Percentiles rank a stretch among this genome's conserved stretches.
These are phyloP conservation scores for Podarcis cretensis DNA, from an alignment of 2,113 vertebrate genomes.

Conservation along the genomic window DNA sequence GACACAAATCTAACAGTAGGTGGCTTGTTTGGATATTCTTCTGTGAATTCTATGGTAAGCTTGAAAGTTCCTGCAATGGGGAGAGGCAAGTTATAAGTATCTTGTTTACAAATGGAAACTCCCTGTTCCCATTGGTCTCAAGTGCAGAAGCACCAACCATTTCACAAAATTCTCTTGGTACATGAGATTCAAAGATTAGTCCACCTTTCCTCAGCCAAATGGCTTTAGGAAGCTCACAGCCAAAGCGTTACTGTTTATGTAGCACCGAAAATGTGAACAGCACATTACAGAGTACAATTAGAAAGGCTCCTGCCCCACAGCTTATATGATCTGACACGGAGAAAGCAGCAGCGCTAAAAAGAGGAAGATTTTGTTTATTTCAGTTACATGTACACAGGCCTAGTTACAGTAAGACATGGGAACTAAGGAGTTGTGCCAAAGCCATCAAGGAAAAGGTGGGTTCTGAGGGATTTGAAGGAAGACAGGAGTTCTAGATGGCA, in stretches of 20 bases:
- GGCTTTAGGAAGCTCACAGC: not conserved
- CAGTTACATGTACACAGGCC: too few relatives aligned
- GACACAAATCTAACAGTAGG: conserved; percentile 99
- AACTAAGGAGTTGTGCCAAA: not conserved
- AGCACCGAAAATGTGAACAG: not conserved
- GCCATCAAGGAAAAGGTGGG: not conserved
- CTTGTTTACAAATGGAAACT: not conserved
- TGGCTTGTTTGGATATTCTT: conserved; percentile 99
- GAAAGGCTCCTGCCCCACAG: not conserved
- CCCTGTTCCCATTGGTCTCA: not conserved
- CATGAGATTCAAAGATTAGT: not conserved
- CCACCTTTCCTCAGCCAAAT: not conserved
- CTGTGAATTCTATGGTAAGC: conserved; percentile 99
- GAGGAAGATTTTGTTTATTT: not conserved
- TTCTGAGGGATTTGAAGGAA: not conserved
- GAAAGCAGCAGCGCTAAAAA: not conserved
- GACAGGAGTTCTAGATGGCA: not conserved
- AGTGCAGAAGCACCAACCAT: not conserved
- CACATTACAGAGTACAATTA: not conserved
- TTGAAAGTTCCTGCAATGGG: conserved; percentile 92
- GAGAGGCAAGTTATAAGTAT: conserved; percentile 24
- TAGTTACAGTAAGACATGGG: not conserved
- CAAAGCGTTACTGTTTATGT: not conserved
- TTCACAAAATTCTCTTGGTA: not conserved
- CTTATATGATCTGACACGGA: not conserved